Percentiles rank a stretch among this genome's conserved stretches.
Evolutionary conservation across 2,113 vertebrate species (phyloP).

Genomic region (Nycticebus coucang): DNA sequence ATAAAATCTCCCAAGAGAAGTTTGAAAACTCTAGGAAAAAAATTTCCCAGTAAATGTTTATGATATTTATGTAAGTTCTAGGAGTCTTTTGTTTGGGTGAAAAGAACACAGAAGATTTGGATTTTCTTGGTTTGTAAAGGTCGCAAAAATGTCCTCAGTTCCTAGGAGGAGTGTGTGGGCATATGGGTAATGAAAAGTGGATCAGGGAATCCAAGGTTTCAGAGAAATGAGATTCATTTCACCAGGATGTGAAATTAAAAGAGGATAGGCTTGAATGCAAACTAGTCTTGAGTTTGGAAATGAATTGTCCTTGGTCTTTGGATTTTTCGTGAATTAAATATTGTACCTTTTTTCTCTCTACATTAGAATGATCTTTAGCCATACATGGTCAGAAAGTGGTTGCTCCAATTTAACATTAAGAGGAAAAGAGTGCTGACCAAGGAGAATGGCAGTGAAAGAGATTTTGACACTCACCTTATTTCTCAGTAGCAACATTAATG

Average conservation of each 20-base stretch:
- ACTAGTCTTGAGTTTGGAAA: neutral
- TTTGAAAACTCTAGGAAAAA: conserved; percentile 48
- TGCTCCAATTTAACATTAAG: neutral
- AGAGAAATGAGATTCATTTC: neutral
- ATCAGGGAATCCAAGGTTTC: neutral
- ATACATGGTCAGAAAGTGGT: neutral
- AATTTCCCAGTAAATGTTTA: conserved; percentile 68
- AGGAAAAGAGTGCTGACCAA: neutral
- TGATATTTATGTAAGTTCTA: conserved; percentile 58
- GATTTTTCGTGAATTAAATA: neutral
- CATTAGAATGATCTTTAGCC: neutral
- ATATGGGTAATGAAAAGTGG: too few relatives aligned
- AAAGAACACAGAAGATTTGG: neutral
- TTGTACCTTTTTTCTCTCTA: neutral
- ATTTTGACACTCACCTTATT: neutral
- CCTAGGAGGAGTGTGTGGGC: neutral
- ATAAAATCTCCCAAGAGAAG: conserved; percentile 80
- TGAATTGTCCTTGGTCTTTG: neutral
- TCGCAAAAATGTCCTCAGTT: neutral
- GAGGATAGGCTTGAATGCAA: neutral
- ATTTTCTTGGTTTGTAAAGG: neutral
- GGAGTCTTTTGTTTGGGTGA: neutral
- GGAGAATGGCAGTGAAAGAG: neutral
- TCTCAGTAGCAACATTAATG: neutral
- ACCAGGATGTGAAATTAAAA: neutral